Evolutionary conservation across 2,888 invertebrate species (phyloP).

Genomic region (Philereme transversata): DNA sequence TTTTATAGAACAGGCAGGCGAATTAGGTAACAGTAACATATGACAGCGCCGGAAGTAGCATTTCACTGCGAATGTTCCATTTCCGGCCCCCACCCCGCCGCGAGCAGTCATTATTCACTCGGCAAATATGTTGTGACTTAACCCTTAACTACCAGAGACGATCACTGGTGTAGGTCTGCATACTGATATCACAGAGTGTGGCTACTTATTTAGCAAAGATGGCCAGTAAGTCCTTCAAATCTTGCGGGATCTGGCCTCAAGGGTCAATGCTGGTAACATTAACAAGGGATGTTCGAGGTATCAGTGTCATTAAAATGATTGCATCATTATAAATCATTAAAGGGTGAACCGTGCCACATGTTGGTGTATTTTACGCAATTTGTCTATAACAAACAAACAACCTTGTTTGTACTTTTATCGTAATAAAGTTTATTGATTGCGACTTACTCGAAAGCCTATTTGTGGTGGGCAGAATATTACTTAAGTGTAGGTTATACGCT

Average conservation of each 20-base stretch:
- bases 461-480: not conserved
- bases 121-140: constrained; percentile 81
- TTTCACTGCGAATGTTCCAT: constrained; percentile 72
- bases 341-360: constrained; percentile 57
- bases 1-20: constrained; percentile 12
- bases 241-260: constrained; percentile 6
- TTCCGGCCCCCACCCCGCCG: constrained; percentile 65
- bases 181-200: constrained; percentile 1
- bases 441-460: constrained; percentile 14
- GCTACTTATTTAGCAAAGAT: not conserved
- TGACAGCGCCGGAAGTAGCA: constrained; percentile 68
- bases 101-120: constrained; percentile 77
- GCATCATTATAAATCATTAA: constrained; percentile 71
- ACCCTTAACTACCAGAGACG: constrained; percentile 63
- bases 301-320: constrained; percentile 59
- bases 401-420: constrained; percentile 19
- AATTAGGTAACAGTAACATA: constrained; percentile 44
- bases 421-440: constrained; percentile 30
- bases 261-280: constrained; percentile 35
- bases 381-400: constrained; percentile 32
- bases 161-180: constrained; percentile 49
- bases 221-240: not conserved
- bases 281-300: constrained; percentile 31
- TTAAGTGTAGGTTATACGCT: too few relatives aligned
- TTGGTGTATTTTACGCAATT: constrained; percentile 35